A percentile compares a stretch with the other conserved stretches of the same genome.
phyloP scores from a whole-genome alignment of 2,797 vertebrate genomes.

The Alectoris magna region DNA sequence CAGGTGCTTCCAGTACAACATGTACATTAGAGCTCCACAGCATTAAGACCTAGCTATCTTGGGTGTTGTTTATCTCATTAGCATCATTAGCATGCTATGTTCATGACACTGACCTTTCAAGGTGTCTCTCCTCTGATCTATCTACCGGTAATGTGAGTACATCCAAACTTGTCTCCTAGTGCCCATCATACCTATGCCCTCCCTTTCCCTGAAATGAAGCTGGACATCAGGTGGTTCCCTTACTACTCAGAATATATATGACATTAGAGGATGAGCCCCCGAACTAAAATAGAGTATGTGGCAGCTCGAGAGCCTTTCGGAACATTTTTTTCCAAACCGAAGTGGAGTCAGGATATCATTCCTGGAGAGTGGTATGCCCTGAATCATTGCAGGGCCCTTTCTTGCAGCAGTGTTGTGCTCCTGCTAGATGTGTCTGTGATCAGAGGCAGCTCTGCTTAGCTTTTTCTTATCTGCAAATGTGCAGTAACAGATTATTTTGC shows the following conservation, averaged over 20 bases:
- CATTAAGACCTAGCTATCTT: neutral
- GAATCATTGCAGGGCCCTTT: neutral
- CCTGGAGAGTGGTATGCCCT: neutral
- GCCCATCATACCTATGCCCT: constrained; percentile 62
- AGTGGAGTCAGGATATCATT: constrained; percentile 5
- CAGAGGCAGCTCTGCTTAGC: neutral
- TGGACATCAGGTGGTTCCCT: constrained; percentile 59
- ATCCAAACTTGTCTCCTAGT: constrained; percentile 35
- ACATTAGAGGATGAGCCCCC: constrained; percentile 52
- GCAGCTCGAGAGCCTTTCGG: constrained; percentile 57
- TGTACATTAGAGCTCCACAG: neutral
- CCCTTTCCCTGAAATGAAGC: constrained; percentile 72
- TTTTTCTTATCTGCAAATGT: neutral
- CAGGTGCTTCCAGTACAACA: constrained; percentile 24
- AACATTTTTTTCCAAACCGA: constrained; percentile 39
- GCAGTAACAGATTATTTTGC: neutral
- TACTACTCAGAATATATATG: constrained; percentile 55
- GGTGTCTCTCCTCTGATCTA: constrained; percentile 54
- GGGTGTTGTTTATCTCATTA: constrained; percentile 47
- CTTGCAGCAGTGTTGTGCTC: neutral
- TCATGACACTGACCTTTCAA: constrained; percentile 64
- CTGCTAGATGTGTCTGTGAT: neutral
- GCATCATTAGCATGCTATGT: constrained; percentile 24
- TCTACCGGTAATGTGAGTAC: constrained; percentile 50
- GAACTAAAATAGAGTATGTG: constrained; percentile 69